Conservation (phyloP, 2,113 vertebrate genomes). For the Aix galericulata region DNA sequence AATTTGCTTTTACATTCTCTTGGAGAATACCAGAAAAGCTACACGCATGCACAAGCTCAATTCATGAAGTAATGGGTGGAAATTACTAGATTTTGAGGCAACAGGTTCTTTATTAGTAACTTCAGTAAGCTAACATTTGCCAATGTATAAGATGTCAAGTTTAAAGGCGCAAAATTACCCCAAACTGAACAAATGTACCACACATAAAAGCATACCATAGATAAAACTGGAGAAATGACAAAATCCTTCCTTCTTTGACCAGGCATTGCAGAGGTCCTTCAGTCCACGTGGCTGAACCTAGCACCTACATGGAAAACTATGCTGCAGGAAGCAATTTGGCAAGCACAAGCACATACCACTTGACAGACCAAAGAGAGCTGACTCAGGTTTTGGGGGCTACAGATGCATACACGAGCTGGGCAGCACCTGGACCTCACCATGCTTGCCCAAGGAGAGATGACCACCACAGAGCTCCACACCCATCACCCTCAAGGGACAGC, state of each 20-base stretch:
- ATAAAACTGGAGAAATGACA: not conserved
- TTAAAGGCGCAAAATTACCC: not conserved
- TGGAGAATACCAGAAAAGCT: not conserved
- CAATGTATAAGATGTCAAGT: not conserved
- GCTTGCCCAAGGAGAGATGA: not conserved
- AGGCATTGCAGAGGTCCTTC: not conserved
- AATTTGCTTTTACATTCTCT: not conserved
- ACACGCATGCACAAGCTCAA: rapidly evolving
- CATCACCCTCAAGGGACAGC: not conserved
- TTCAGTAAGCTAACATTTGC: not conserved
- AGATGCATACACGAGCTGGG: not conserved
- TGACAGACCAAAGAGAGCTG: not conserved
- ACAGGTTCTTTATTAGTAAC: not conserved
- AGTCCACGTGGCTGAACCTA: not conserved
- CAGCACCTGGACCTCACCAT: not conserved
- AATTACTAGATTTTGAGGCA: not conserved
- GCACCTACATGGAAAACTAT: not conserved
- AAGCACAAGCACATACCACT: no score
- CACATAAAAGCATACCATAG: no score
- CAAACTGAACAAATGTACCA: not conserved
- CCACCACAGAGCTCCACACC: not conserved
- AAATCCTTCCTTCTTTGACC: not conserved
- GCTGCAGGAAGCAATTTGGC: not conserved
- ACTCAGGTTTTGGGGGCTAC: not conserved
- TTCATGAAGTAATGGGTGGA: not conserved